Conservation (phyloP, 2,888 invertebrate genomes). For the Reticulitermes lucifugus region DNA sequence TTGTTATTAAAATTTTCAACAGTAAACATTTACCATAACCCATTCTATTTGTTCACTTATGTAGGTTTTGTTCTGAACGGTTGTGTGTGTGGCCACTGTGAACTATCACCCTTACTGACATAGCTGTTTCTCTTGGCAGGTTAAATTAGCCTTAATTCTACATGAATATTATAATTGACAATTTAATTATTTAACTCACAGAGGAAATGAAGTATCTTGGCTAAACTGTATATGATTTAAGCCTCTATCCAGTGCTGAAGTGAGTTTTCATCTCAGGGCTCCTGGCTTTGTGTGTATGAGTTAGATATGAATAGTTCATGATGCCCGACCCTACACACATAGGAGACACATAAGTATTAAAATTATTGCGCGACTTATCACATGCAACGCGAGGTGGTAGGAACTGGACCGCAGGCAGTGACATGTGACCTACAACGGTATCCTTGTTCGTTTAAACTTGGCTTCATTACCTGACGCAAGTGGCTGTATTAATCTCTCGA, state of each 20-base stretch:
- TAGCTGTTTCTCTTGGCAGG: neutral
- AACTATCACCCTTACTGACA: neutral
- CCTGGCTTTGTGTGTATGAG: too few species aligned
- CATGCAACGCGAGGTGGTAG: too few species aligned
- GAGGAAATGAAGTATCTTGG: constrained; percentile 28
- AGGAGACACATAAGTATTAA: neutral
- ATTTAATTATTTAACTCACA: constrained; percentile 30
- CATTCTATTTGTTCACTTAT: neutral
- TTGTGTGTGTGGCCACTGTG: neutral
- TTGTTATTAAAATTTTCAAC: too few species aligned
- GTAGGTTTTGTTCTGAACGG: neutral
- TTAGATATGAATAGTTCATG: neutral
- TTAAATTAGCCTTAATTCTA: constrained; percentile 45
- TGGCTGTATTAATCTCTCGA: too few species aligned
- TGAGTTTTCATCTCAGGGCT: too few species aligned
- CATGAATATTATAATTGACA: constrained; percentile 46
- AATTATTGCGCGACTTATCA: neutral
- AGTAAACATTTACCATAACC: too few species aligned
- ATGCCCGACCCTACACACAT: neutral
- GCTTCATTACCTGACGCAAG: too few species aligned
- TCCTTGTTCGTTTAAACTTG: neutral
- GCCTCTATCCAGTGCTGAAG: neutral
- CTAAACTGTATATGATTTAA: neutral
- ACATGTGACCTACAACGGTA: neutral
- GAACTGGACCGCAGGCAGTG: too few species aligned